Evolutionary conservation across 2,797 vertebrate genomes (phyloP), one percentile per base, ranked within the genome.

Genomic region (Mus spretus): DNA sequence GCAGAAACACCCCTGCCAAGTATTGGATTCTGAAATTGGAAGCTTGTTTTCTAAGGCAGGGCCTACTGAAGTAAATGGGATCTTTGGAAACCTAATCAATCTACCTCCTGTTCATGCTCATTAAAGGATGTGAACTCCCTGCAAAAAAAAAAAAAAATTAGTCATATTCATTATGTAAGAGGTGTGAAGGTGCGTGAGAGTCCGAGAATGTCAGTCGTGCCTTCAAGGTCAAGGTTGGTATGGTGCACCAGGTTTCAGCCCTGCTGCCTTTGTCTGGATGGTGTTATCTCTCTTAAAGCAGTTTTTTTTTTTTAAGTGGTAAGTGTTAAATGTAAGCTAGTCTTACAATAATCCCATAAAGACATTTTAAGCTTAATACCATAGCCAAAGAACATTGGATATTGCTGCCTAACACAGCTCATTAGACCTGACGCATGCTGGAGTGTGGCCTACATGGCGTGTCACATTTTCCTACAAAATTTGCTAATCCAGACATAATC

Each of bases 271-370:
- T 70, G 81, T 93, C 70, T 82, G 67, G 77, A 53, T 83, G 31
- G 31, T 50, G 26, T 75, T 65, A 3, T 70, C 94, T 96, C 96
- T 94, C 84, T 84, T 89, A 22, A 86, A 91, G 83, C 72, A 87
- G 67, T 90, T 96, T 89, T 67, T 87, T 7, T 75, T 90, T 95
- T 87, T 65, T 89, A 90, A 89, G 34, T 95, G 89, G 50, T 77
- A 96, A 72, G n/a, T 91, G 31, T 89, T 86, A 92, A 94, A 78
- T 95, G 72, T 80, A 94, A 96, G 85, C 94, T 59, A 67, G 86
- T 37, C 50, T 97, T 94, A 83, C 67, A 50, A 0, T 97, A 96
- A 96, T 91, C 96, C 83, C 57, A 89, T 89, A 95, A 97, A 96
- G 93, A 93, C 72, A 89, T 91, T 95, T 94, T 77, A 87, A 91